Conservation (phyloP, 2,113 vertebrate species). For the Gnathochromis pfefferi region DNA sequence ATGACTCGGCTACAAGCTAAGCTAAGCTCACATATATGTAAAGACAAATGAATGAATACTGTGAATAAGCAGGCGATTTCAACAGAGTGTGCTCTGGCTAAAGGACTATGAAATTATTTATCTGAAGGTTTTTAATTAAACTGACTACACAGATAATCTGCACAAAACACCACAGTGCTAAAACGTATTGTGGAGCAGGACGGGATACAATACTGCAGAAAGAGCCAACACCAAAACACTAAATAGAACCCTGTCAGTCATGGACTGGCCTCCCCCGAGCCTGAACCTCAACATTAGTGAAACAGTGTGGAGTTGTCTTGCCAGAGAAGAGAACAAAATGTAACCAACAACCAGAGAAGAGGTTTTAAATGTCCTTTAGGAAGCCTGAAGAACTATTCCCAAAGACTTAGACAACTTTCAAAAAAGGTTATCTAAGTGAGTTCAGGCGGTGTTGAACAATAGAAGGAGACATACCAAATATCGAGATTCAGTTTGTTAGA, state of each 20-base stretch:
- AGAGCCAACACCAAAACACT: neutral
- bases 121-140: neutral
- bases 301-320: neutral
- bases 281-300: neutral
- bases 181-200: neutral
- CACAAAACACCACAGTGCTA: neutral
- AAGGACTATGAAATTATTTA: neutral
- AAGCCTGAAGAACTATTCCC: neutral
- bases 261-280: neutral
- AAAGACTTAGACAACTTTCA: neutral
- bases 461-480: neutral
- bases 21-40: rapidly evolving
- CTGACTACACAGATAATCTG: neutral
- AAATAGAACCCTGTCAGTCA: neutral
- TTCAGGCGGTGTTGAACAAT: neutral
- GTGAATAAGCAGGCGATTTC: neutral
- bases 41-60: neutral
- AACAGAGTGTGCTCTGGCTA: neutral
- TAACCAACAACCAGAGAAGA: neutral
- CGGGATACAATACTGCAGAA: neutral
- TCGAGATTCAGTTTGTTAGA: neutral
- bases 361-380: neutral
- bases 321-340: neutral
- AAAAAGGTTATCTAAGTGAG: neutral
- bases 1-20: neutral